These are phyloP conservation scores for Hystrix cristata DNA, from an alignment of 2,113 vertebrate genomes.

Conservation along the genomic window DNA sequence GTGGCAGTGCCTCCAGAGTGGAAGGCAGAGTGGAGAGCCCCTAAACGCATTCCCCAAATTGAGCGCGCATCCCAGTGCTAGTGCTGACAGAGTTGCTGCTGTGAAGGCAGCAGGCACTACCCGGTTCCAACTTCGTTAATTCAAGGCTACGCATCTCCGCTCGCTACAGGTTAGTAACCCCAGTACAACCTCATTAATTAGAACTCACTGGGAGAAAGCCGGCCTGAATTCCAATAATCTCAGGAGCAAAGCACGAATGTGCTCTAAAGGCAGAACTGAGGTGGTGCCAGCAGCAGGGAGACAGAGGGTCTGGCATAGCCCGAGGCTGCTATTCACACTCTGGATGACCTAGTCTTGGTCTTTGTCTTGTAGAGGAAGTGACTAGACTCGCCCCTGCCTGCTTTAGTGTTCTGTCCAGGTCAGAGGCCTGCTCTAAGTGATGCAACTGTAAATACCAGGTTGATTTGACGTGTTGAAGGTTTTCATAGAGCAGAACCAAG, in stretches of 20 bases:
- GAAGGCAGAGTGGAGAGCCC: neutral
- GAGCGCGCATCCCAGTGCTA: accelerated
- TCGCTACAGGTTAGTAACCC: neutral
- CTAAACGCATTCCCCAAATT: accelerated
- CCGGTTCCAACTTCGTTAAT: neutral
- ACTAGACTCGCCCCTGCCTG: neutral
- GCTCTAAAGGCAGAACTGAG: accelerated
- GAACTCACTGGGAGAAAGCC: neutral
- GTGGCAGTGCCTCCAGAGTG: accelerated
- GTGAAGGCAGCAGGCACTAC: neutral
- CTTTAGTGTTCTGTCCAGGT: neutral
- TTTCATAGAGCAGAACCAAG: neutral
- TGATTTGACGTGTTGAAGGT: neutral
- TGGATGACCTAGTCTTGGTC: neutral
- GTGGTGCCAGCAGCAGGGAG: neutral
- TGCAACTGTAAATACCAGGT: neutral
- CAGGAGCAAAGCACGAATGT: neutral
- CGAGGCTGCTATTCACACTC: accelerated
- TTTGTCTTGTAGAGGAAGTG: neutral
- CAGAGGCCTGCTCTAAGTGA: neutral
- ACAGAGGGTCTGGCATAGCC: no score
- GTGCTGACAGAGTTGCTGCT: neutral
- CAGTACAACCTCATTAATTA: neutral
- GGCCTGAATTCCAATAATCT: neutral
- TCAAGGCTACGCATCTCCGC: neutral